Evolutionary conservation across 2,888 invertebrate genomes (phyloP).

Genomic region (Drosophila kambysellisi): DNA sequence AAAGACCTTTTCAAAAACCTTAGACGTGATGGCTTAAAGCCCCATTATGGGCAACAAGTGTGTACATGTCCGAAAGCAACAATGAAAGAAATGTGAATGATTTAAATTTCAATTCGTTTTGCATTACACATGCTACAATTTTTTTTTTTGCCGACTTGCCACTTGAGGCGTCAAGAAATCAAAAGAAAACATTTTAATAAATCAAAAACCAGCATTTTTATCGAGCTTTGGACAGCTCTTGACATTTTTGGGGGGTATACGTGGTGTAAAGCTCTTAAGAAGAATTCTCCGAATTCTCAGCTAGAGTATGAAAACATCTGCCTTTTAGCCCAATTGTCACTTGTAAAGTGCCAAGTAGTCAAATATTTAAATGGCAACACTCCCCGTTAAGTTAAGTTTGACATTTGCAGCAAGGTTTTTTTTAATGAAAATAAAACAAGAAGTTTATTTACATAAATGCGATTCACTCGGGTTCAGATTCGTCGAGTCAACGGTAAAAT

Average conservation of each 20-base stretch:
- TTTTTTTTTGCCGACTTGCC: conserved; percentile 28
- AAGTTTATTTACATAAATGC: conserved; percentile 58
- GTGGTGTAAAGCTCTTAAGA: neutral
- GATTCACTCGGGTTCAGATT: conserved; percentile 37
- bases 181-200: conserved; percentile 70
- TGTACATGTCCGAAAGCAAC: conserved; percentile 14
- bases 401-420: conserved; percentile 67
- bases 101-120: conserved; percentile 30
- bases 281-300: conserved; percentile 23
- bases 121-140: conserved; percentile 32
- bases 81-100: conserved; percentile 42
- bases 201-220: conserved; percentile 48
- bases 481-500: conserved; percentile 51
- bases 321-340: conserved; percentile 33
- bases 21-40: conserved; percentile 47
- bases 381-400: conserved; percentile 51
- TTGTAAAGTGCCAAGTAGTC: conserved; percentile 37
- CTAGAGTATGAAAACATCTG: conserved; percentile 36
- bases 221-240: conserved; percentile 46
- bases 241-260: conserved; percentile 23
- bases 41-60: conserved; percentile 44
- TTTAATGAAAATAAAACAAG: conserved; percentile 21
- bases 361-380: conserved; percentile 60
- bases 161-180: conserved; percentile 63
- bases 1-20: conserved; percentile 34